Evolutionary conservation across 2,113 vertebrate species (phyloP).

Genomic region (Acanthochromis polyacanthus): DNA sequence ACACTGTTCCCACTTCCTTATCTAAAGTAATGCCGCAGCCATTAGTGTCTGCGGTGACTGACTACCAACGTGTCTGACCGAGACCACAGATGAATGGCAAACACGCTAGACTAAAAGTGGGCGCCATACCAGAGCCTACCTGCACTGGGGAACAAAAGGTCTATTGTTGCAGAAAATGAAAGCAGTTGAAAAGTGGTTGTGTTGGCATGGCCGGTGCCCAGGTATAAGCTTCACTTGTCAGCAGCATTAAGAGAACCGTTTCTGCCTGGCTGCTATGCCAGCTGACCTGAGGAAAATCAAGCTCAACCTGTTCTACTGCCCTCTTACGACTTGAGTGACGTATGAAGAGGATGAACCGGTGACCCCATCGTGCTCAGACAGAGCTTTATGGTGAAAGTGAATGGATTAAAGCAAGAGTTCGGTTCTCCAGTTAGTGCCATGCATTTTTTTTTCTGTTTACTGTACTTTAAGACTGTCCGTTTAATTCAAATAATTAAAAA

Average conservation of each 20-base stretch:
- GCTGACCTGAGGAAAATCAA: slow-evolving; percentile 76
- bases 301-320: slow-evolving; percentile 76
- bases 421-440: neutral
- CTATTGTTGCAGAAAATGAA: slow-evolving; percentile 76
- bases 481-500: neutral
- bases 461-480: neutral
- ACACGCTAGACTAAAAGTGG: slow-evolving; percentile 53
- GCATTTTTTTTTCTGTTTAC: neutral
- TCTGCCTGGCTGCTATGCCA: slow-evolving; percentile 67
- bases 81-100: slow-evolving; percentile 61
- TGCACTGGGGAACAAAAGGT: slow-evolving; percentile 74
- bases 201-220: slow-evolving; percentile 57
- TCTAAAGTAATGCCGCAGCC: slow-evolving; percentile 63
- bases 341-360: slow-evolving; percentile 54
- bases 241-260: slow-evolving; percentile 60
- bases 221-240: slow-evolving; percentile 78
- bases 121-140: slow-evolving; percentile 43
- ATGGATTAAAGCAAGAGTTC: neutral
- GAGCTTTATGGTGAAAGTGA: neutral
- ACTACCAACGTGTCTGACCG: slow-evolving; percentile 52
- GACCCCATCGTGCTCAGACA: slow-evolving; percentile 37
- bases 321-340: slow-evolving; percentile 41
- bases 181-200: slow-evolving; percentile 66
- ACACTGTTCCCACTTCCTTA: slow-evolving; percentile 67
- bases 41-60: slow-evolving; percentile 62